phyloP scores from a whole-genome alignment of 2,113 vertebrate species.

The Semnopithecus entellus region DNA sequence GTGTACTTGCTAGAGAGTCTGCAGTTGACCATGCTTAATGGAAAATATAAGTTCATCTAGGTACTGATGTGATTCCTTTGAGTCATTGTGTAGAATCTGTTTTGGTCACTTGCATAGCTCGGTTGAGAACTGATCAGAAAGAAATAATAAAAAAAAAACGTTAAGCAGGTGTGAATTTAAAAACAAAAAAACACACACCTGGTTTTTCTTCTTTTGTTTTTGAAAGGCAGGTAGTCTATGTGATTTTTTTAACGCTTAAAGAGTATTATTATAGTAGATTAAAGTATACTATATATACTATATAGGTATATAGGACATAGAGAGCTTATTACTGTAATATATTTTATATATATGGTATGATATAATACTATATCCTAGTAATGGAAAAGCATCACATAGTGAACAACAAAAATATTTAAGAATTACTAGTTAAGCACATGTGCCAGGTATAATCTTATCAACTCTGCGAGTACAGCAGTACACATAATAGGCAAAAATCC shows the following conservation, averaged over 20 bases:
- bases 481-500: background rate
- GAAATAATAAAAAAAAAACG: background rate
- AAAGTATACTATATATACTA: too few species aligned
- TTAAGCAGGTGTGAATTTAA: background rate
- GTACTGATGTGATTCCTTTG: background rate
- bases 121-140: background rate
- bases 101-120: background rate
- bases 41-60: background rate
- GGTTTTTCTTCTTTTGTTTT: background rate
- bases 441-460: background rate
- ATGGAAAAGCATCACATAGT: background rate
- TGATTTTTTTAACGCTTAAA: background rate
- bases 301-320: too few species aligned
- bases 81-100: background rate
- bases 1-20: background rate
- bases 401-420: background rate
- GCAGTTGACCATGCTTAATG: background rate
- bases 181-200: background rate
- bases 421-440: background rate
- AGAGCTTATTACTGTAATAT: too few species aligned
- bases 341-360: too few species aligned
- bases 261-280: background rate
- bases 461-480: background rate
- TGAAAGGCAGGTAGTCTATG: background rate
- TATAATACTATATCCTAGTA: background rate